Conservation (phyloP, 1,140 invertebrate genomes). For the Papilio glaucus region DNA sequence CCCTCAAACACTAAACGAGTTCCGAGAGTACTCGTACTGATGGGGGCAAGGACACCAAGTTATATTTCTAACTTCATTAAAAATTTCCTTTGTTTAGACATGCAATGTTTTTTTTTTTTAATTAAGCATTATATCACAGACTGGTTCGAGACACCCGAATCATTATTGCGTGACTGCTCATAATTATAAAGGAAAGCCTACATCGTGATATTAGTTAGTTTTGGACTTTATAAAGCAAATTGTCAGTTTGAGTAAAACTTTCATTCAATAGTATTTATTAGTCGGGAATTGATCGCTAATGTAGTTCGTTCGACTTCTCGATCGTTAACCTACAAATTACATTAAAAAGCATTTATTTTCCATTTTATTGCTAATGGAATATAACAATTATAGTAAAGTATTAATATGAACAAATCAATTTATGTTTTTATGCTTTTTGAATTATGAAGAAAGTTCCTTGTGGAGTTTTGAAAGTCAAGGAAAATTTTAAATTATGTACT, state of each 20-base stretch:
- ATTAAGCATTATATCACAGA: not conserved
- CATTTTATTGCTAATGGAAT: conserved; percentile 36
- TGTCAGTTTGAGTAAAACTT: conserved; percentile 78
- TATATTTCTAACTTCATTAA: not conserved
- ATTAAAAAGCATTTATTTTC: conserved; percentile 39
- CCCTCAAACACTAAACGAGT: too few relatives aligned
- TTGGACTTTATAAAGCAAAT: conserved; percentile 76
- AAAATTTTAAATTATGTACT: too few relatives aligned
- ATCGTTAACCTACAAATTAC: conserved; percentile 63
- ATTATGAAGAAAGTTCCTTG: conserved; percentile 25
- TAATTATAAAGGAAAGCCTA: conserved; percentile 72
- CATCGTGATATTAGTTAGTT: conserved; percentile 67
- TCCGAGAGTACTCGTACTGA: too few relatives aligned
- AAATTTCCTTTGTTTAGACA: not conserved
- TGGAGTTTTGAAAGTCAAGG: not conserved
- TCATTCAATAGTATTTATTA: conserved; percentile 75
- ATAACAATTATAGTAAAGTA: conserved; percentile 22
- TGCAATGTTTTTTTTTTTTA: conserved; percentile 5
- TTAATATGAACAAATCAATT: conserved; percentile 20
- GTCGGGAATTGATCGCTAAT: conserved; percentile 76
- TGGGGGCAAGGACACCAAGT: too few relatives aligned
- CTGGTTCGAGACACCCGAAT: conserved; percentile 52
- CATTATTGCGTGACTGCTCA: conserved; percentile 70
- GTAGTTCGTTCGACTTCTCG: conserved; percentile 61
- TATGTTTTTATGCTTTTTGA: conserved; percentile 37